These are phyloP conservation scores for Cricetomys ansorgei DNA, from an alignment of 2,113 vertebrate genomes.

Conservation along the genomic window DNA sequence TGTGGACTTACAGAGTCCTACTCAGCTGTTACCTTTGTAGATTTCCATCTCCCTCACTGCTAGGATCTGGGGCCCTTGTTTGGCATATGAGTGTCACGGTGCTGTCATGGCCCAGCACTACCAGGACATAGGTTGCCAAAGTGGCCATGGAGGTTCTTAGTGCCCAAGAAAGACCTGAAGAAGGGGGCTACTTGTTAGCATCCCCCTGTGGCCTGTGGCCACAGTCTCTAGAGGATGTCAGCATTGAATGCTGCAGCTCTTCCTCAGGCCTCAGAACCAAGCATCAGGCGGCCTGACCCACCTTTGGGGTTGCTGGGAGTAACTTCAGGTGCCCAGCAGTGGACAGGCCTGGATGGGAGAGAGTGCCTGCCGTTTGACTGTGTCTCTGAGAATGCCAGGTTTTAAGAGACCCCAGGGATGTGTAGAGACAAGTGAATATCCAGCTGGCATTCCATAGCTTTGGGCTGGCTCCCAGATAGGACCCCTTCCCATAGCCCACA, in stretches of 20 bases:
- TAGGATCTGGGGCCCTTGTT: background rate
- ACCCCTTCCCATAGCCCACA: background rate
- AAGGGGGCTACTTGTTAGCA: background rate
- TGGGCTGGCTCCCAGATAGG: background rate
- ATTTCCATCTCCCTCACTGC: background rate
- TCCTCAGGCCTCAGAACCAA: background rate
- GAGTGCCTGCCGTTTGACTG: background rate
- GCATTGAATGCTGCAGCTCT: background rate
- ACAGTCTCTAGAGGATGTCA: background rate
- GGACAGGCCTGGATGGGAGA: background rate
- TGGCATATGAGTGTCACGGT: background rate
- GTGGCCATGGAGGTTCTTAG: background rate
- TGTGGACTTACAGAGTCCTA: background rate
- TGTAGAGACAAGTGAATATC: background rate
- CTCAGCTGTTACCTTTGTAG: background rate
- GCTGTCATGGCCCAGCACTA: background rate
- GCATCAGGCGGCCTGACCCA: background rate
- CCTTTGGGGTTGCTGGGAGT: background rate
- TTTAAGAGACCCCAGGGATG: background rate
- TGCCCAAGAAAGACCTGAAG: background rate
- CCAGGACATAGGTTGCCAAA: background rate
- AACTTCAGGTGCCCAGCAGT: background rate
- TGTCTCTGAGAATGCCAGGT: background rate
- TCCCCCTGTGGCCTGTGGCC: background rate
- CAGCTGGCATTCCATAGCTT: background rate